Base-by-base conservation (phyloP, 2,888 invertebrate species). In the Blastobasis lacticolella region DNA sequence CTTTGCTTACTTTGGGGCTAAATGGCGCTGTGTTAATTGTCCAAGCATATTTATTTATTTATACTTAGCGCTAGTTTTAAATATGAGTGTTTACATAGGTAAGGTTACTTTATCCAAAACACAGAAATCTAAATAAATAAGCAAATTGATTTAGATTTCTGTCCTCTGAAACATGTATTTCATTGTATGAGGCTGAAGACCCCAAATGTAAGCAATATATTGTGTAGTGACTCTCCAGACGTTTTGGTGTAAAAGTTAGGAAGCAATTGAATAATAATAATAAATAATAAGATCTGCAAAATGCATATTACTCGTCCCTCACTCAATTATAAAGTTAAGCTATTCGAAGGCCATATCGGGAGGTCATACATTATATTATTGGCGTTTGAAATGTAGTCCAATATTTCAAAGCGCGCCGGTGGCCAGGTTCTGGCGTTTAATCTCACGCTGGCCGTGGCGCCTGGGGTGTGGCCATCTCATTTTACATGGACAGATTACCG, bases 381-480 rank as follows among this genome's bases (percentile, higher is more conserved):
- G 65, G 58, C 67, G 65, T 67, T 74, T 69, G 66, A 46, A 71
- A 70, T 71, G 66, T 73, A 66, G 71, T 71, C 67, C 67, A 72
- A 78, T 78, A 77, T 75, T 75, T 78, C 73, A 74, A 67, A 61
- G 65, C 64, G 64, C 71, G 72, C 64, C 69, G 71, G 69, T 67
- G 64, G 69, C 74, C 71, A 67, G 63, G 69, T 63, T 61, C 63
- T 60, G 59, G 61, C 65, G 62, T 73, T 78, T 81, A 78, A 80
- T 81, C 76, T 79, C 67, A 62, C 62, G 58, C 58, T 66, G 67
- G 61, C 36, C 40, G 23, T 23, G 23, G 23, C 2, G 23, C 23
- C 23, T 23, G 23, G 45, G 60, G 67, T 64, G 63, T 66, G 66
- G 66, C 62, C 63, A 65, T 75, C 68, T 68, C 62, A 73, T 75